These are phyloP conservation scores for Helicoverpa armigera DNA, from an alignment of 1,140 invertebrate genomes.

Conservation along the genomic window DNA sequence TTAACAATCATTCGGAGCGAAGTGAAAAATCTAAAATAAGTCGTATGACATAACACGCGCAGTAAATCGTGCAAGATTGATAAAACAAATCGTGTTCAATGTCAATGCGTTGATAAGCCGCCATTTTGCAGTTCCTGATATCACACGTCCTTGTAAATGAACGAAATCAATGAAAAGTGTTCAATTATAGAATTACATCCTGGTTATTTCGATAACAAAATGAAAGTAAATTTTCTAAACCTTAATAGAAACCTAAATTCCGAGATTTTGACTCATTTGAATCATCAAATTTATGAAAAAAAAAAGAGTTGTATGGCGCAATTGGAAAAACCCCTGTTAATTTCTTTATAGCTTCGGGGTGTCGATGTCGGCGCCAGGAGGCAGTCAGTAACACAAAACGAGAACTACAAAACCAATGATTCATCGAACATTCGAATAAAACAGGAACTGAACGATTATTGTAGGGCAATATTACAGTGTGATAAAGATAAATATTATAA, in stretches of 20 bases:
- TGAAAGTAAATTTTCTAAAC: no score
- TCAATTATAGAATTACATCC: neutral
- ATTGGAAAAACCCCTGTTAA: no score
- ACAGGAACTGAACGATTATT: slow-evolving; percentile 6
- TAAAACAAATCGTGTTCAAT: slow-evolving; percentile 36
- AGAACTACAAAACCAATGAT: no score
- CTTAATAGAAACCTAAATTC: no score
- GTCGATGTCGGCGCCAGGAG: no score
- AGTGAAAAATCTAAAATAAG: slow-evolving; percentile 18
- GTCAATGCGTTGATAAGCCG: slow-evolving; percentile 38
- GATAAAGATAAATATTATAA: neutral
- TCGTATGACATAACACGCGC: slow-evolving; percentile 37
- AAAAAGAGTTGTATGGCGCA: no score
- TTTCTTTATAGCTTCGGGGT: no score
- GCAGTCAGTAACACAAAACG: no score
- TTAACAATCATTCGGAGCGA: neutral
- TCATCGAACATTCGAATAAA: neutral
- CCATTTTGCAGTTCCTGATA: slow-evolving; percentile 30
- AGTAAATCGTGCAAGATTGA: slow-evolving; percentile 24
- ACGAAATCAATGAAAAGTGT: neutral
- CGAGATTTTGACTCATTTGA: no score
- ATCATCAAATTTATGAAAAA: no score
- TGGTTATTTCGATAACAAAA: no score
- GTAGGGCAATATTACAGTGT: neutral
- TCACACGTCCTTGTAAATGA: slow-evolving; percentile 20